Evolutionary conservation across 2,797 vertebrate species (phyloP).

Genomic region (Argya squamiceps): DNA sequence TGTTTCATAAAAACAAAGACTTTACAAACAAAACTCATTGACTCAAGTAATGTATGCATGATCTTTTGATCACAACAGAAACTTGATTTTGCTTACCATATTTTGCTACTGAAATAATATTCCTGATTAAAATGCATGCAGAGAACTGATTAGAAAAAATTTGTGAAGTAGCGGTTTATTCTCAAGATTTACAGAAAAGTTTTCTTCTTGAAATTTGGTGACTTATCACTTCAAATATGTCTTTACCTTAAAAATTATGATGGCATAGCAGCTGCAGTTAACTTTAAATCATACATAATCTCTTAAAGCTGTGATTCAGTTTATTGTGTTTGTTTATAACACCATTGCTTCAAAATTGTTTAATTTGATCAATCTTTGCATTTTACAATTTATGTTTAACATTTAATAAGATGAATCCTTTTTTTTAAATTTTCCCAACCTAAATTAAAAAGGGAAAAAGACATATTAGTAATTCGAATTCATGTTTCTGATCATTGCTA

Average conservation of each 20-base stretch:
- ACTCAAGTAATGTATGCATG: not conserved
- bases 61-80: not conserved
- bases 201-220: not conserved
- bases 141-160: not conserved
- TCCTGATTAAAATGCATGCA: not conserved
- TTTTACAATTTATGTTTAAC: not conserved
- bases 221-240: not conserved
- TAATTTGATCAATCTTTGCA: not conserved
- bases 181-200: not conserved
- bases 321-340: not conserved
- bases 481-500: not conserved
- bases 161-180: not conserved
- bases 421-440: not conserved
- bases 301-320: not conserved
- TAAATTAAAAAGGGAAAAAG: not conserved
- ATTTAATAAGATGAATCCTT: not conserved
- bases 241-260: not conserved
- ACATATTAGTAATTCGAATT: not conserved
- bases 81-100: not conserved
- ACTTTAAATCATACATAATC: not conserved
- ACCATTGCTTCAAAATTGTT: not conserved
- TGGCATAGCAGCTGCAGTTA: not conserved
- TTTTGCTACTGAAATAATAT: not conserved
- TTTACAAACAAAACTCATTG: not conserved
- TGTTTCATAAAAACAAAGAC: not conserved